These are phyloP conservation scores for Lobophora halterata DNA, from an alignment of 2,888 invertebrate species.

Conservation along the genomic window DNA sequence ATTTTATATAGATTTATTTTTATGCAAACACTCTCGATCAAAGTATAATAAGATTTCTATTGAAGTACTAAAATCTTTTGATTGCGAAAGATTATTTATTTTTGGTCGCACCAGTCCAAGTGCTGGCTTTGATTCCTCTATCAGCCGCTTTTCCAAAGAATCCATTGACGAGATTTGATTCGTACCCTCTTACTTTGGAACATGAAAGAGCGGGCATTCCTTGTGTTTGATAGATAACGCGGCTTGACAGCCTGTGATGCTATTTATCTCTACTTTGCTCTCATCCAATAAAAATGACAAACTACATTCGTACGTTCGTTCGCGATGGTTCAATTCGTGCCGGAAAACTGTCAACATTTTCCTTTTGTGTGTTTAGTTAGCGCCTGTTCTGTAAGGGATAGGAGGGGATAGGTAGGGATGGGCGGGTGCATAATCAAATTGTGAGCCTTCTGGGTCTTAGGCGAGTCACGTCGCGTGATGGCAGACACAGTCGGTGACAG, in stretches of 20 bases:
- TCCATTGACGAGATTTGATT: conserved; percentile 15
- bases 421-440: conserved; percentile 30
- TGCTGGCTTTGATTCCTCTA: conserved; percentile 1
- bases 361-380: conserved; percentile 22
- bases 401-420: conserved; percentile 20
- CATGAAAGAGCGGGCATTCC: neutral
- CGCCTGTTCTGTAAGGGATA: conserved; percentile 20
- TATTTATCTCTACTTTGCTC: too few relatives aligned
- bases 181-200: conserved; percentile 16
- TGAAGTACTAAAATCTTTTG: too few relatives aligned
- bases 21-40: too few relatives aligned
- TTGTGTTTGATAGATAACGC: neutral
- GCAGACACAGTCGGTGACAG: conserved; percentile 18
- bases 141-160: conserved; percentile 26
- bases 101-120: too few relatives aligned
- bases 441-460: conserved; percentile 18
- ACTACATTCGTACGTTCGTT: neutral
- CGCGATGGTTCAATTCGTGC: conserved; percentile 12
- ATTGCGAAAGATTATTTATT: too few relatives aligned
- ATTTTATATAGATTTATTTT: too few relatives aligned
- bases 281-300: neutral
- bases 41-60: too few relatives aligned
- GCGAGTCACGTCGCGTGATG: conserved; percentile 32
- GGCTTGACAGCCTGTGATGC: neutral
- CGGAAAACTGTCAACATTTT: conserved; percentile 20